A percentile compares a stretch with the other conserved stretches of the same genome.
These are phyloP conservation scores for Drosophila orosa DNA, from an alignment of 1,140 invertebrate species.

Conservation along the genomic window DNA sequence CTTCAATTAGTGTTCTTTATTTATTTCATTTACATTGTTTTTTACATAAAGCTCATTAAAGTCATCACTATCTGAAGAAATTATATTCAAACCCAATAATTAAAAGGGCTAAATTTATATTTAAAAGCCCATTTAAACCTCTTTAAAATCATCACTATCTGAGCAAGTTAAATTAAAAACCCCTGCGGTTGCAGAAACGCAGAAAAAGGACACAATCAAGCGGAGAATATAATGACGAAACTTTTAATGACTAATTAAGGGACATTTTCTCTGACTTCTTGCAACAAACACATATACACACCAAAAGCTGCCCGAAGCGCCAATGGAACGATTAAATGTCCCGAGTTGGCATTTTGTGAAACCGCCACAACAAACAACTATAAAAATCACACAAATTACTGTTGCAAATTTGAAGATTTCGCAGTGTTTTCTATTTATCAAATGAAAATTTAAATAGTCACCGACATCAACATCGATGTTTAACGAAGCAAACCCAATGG, in stretches of 20 bases:
- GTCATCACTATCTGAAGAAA: too few species aligned
- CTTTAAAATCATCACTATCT: slow-evolving; percentile 14
- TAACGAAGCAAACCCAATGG: slow-evolving; percentile 64
- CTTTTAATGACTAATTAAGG: slow-evolving; percentile 75
- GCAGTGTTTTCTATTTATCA: slow-evolving; percentile 62
- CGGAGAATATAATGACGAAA: slow-evolving; percentile 57
- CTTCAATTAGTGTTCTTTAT: too few species aligned
- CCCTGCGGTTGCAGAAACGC: slow-evolving; percentile 23
- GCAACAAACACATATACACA: slow-evolving; percentile 18
- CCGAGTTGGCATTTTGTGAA: slow-evolving; percentile 43
- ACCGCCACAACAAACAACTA: slow-evolving; percentile 34
- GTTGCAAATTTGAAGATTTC: slow-evolving; percentile 27
- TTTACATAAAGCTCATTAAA: too few species aligned
- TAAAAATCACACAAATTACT: slow-evolving; percentile 35
- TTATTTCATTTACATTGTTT: too few species aligned
- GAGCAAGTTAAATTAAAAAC: slow-evolving; percentile 25
- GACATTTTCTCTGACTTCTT: slow-evolving; percentile 21
- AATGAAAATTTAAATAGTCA: slow-evolving; percentile 71
- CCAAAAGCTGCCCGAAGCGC: slow-evolving; percentile 34
- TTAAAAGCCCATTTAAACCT: neutral
- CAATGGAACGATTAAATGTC: slow-evolving; percentile 49
- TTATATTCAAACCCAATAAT: too few species aligned
- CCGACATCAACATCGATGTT: slow-evolving; percentile 20
- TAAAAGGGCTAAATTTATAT: neutral
- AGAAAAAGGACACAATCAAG: slow-evolving; percentile 28